A percentile compares a stretch with the other conserved stretches of the same genome.
Conservation (phyloP, 2,888 invertebrate genomes). For the Bhutanitis thaidina region DNA sequence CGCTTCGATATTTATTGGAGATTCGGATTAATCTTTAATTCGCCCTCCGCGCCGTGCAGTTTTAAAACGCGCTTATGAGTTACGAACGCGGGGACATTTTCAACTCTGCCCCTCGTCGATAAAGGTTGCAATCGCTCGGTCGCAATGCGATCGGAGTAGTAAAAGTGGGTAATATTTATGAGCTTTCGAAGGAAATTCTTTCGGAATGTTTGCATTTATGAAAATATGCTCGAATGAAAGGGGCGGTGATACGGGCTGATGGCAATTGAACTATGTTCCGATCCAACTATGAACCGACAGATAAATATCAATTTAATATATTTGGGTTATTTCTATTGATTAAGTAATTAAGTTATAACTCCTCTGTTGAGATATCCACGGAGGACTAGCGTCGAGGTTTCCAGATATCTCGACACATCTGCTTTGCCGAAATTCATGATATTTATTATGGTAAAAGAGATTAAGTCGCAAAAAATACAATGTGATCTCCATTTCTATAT, state of each 20-base stretch:
- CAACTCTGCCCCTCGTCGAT: constrained; percentile 28
- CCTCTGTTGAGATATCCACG: too few relatives aligned
- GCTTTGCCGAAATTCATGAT: too few relatives aligned
- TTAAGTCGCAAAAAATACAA: too few relatives aligned
- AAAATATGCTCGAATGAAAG: constrained; percentile 76
- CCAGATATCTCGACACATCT: too few relatives aligned
- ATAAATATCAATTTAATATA: too few relatives aligned
- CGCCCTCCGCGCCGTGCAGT: constrained; percentile 49
- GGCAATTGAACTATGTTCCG: neutral
- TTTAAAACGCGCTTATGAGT: constrained; percentile 73
- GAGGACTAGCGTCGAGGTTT: too few relatives aligned
- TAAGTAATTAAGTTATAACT: too few relatives aligned
- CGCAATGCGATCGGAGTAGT: constrained; percentile 46
- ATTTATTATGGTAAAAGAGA: too few relatives aligned
- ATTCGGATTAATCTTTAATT: constrained; percentile 75
- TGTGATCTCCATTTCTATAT: too few relatives aligned
- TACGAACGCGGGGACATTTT: constrained; percentile 27
- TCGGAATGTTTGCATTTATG: constrained; percentile 79
- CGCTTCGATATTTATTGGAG: constrained; percentile 75
- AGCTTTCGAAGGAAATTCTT: constrained; percentile 78
- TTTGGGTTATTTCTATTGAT: too few relatives aligned
- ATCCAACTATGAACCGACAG: neutral
- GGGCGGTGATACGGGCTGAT: constrained; percentile 48
- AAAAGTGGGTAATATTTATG: constrained; percentile 78
- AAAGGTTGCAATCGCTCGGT: constrained; percentile 35